A percentile compares a stretch with the other conserved stretches of the same genome.
These are phyloP conservation scores for Sandelia bainsii DNA, from an alignment of 2,797 vertebrate genomes.

Conservation along the genomic window DNA sequence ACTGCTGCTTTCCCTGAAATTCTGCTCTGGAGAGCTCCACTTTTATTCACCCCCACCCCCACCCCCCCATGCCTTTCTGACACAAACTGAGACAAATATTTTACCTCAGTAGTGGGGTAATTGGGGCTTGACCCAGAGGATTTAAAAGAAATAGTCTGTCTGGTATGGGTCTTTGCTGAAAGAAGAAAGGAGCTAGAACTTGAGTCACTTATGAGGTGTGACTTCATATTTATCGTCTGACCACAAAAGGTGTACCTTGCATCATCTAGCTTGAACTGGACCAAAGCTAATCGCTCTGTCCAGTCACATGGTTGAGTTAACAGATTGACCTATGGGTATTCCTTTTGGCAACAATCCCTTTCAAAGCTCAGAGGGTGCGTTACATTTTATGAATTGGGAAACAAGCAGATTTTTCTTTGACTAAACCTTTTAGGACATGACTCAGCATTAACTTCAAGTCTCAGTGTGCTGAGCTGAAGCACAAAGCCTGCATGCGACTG, in stretches of 20 bases:
- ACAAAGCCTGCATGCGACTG: constrained; percentile 53
- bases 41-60: constrained; percentile 17
- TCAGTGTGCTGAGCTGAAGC: constrained; percentile 51
- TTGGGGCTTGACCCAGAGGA: constrained; percentile 41
- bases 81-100: constrained; percentile 40
- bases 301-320: constrained; percentile 26
- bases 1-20: constrained; percentile 50
- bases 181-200: not conserved
- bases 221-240: constrained; percentile 5
- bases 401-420: constrained; percentile 50
- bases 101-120: constrained; percentile 35
- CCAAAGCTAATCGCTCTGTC: constrained; percentile 13
- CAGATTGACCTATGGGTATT: constrained; percentile 30
- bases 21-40: constrained; percentile 41
- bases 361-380: constrained; percentile 25
- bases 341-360: constrained; percentile 17
- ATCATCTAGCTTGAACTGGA: constrained; percentile 22
- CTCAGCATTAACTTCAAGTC: constrained; percentile 63
- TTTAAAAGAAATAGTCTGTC: constrained; percentile 35
- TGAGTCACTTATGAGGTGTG: not conserved
- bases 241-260: constrained; percentile 10
- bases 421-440: constrained; percentile 63
- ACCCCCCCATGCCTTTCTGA: not conserved
- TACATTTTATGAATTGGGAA: constrained; percentile 39
- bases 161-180: constrained; percentile 18